Percentiles rank a stretch among this genome's conserved stretches.
These are phyloP conservation scores for Cephus rjabovi DNA, from an alignment of 2,888 invertebrate species.

Conservation along the genomic window DNA sequence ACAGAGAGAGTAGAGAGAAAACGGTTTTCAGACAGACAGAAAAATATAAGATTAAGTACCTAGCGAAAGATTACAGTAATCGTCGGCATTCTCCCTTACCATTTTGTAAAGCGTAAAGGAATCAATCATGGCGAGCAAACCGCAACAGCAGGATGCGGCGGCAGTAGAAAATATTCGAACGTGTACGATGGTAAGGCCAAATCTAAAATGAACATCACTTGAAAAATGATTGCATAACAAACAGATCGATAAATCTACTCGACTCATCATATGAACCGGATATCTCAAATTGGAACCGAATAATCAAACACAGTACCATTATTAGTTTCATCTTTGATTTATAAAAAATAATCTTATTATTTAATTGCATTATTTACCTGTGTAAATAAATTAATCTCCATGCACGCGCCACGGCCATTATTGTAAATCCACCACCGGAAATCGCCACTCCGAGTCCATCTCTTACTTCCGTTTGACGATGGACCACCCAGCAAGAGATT, in stretches of 20 bases:
- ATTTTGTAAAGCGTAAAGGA: conserved; percentile 50
- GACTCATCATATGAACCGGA: background rate
- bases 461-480: conserved; percentile 47
- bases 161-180: conserved; percentile 47
- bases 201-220: conserved; percentile 32
- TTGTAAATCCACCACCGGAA: conserved; percentile 41
- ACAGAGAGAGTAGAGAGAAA: background rate
- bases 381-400: conserved; percentile 45
- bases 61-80: background rate
- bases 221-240: background rate
- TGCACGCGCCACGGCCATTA: conserved; percentile 37
- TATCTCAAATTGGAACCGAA: background rate
- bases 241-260: background rate
- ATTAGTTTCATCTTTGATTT: background rate
- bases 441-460: conserved; percentile 37
- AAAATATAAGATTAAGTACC: background rate
- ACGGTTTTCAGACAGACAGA: background rate
- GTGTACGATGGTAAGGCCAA: conserved; percentile 38
- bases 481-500: conserved; percentile 50
- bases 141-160: conserved; percentile 43
- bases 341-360: background rate
- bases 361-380: conserved; percentile 30
- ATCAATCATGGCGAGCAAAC: conserved; percentile 52
- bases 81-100: conserved; percentile 36
- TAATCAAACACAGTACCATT: background rate